Evolutionary conservation across 2,888 invertebrate species (phyloP), one percentile per base, ranked within the genome.

Genomic region (Caenorhabditis virilis): DNA sequence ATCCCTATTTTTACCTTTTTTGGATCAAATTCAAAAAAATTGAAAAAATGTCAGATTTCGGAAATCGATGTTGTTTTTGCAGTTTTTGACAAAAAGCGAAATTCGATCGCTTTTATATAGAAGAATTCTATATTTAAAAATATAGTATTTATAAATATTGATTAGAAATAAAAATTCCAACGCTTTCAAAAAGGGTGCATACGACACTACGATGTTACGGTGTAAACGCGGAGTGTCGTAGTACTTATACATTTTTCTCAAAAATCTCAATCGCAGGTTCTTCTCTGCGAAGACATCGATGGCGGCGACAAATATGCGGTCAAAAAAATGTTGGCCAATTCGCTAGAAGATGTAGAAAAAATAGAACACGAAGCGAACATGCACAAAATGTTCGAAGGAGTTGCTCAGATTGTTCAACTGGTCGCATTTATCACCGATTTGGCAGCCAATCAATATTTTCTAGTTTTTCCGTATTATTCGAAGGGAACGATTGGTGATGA

Each of bases 221-320:
- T n/a, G n/a, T n/a, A n/a, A n/a, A n/a, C n/a, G n/a, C n/a, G n/a
- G n/a, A n/a, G n/a, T n/a, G n/a, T n/a, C n/a, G n/a, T n/a, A n/a
- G n/a, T n/a, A n/a, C n/a, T n/a, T n/a, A n/a, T n/a, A n/a, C n/a
- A n/a, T n/a, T n/a, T n/a, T n/a, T n/a, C n/a, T n/a, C n/a, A n/a
- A n/a, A n/a, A 6, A 5, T 6, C 2, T 18, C 3, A 18, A 18
- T 39, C 20, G 18, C 4, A 39, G 39, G 39, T 42, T 22, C 23
- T 42, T 15, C 23, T 42, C 4, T 22, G 42, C 23, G 23, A 42
- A 42, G 42, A 42, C 23, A 23, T 42, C 23, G 42, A 42, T 42
- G 20, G 42, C n/a, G 62, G 55, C 4, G 72, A 78, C 25, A 62
- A 72, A 38, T 69, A 65, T 36, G 78, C 78, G 2, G 67, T 78